Percentiles rank a stretch among this genome's conserved stretches.
Evolutionary conservation across 2,797 vertebrate genomes (phyloP).

Genomic region (Arvicola amphibius): DNA sequence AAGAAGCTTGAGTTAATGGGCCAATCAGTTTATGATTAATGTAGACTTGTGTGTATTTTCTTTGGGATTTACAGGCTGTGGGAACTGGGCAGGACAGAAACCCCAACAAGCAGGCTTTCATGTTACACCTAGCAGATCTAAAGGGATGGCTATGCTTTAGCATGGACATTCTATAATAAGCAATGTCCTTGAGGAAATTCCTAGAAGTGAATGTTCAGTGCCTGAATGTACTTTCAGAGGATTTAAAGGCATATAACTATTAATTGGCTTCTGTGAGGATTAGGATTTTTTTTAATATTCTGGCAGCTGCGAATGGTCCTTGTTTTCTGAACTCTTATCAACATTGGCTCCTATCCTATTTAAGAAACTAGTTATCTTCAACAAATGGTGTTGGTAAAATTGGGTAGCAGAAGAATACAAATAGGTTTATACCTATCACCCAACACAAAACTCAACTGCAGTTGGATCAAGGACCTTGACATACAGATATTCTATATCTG

Average conservation of each 20-base stretch:
- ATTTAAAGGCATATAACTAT: background rate
- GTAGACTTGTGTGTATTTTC: too few species aligned
- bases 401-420: background rate
- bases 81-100: too few species aligned
- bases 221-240: background rate
- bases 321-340: background rate
- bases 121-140: too few species aligned
- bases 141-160: background rate
- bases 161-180: background rate
- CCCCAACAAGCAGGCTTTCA: too few species aligned
- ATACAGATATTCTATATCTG: background rate
- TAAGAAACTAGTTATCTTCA: conserved; percentile 37
- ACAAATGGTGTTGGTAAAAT: background rate
- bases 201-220: conserved; percentile 37
- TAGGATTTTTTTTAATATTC: background rate
- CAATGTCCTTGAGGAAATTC: background rate
- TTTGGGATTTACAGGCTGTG: too few species aligned
- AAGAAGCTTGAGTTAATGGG: too few species aligned
- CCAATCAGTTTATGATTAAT: too few species aligned
- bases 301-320: background rate
- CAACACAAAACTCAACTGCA: background rate
- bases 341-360: background rate
- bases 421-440: background rate
- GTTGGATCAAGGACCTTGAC: background rate
- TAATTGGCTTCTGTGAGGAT: conserved; percentile 35